A percentile compares a stretch with the other conserved stretches of the same genome.
Conservation (phyloP, 2,888 invertebrate species). For the Spodoptera exigua region DNA sequence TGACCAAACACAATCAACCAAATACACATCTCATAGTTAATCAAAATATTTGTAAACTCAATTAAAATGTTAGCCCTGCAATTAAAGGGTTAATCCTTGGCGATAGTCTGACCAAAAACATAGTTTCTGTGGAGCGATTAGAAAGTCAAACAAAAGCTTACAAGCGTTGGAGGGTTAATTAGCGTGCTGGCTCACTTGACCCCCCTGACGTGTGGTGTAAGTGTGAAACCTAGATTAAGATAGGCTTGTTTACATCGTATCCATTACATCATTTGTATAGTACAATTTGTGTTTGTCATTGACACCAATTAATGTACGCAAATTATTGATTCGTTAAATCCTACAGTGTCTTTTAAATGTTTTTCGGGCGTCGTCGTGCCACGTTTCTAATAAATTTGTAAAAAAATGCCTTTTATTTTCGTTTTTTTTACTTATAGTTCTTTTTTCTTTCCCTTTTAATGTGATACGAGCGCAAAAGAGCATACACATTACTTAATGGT, state of each 20-base stretch:
- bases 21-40: conserved; percentile 34
- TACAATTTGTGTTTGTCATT: no score
- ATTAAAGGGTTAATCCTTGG: conserved; percentile 48
- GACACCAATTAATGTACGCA: no score
- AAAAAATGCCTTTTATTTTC: no score
- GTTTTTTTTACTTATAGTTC: no score
- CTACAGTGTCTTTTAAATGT: no score
- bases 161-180: conserved; percentile 63
- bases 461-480: no score
- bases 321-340: no score
- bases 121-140: conserved; percentile 66
- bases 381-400: no score
- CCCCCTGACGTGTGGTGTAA: conserved; percentile 40
- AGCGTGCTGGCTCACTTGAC: conserved; percentile 59
- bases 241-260: not conserved
- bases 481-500: no score
- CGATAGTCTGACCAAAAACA: conserved; percentile 57
- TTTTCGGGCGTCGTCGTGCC: no score
- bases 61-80: conserved; percentile 51
- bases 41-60: conserved; percentile 57
- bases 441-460: no score
- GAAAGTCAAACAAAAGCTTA: conserved; percentile 69
- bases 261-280: no score
- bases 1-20: conserved; percentile 26
- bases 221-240: conserved; percentile 19